Base-by-base conservation (phyloP, 2,888 invertebrate genomes). In the Eilema sororculum region DNA sequence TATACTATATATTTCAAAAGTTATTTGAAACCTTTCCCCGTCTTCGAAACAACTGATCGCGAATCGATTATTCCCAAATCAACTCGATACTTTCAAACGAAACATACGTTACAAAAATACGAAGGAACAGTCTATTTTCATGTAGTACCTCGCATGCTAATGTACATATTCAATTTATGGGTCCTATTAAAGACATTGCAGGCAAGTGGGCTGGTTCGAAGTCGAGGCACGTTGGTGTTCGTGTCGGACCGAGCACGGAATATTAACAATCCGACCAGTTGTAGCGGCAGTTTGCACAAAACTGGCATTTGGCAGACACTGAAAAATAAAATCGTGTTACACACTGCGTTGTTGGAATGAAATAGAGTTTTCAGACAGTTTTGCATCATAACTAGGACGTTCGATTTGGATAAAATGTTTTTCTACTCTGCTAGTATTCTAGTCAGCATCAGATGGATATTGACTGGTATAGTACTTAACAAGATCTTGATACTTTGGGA, bases 161-260 rank as follows among this genome's bases (percentile, higher is more conserved):
- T 90, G 84, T 86, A 82, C 84, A 88, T 89, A 91, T 93, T 90
- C 89, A 92, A 93, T 93, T 92, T 91, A 92, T 91, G 86, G 83
- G 77, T 76, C 82, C 91, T 90, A 90, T 92, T 91, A 92, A 91
- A 91, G 91, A 91, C 92, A 90, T 88, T 88, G 90, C 91, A 80
- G 85, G 87, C 73, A 78, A 82, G 82, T 79, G 76, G 75, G 64
- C 64, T 65, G 69, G 78, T 79, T 75, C 60, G 58, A 13, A 85
- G 78, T 81, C 85, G 24, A 22, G 65, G 77, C 86, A 86, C 86
- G 87, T 87, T 77, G 78, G 74, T 70, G 69, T 78, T 84, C 86
- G 86, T 83, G 86, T 84, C 78, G 83, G 83, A 74, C 74, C 78
- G 79, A 81, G 87, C 84, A 76, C 84, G 84, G 90, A 89, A 91